phyloP scores from a whole-genome alignment of 2,888 invertebrate genomes.

The Cerceris rybyensis region DNA sequence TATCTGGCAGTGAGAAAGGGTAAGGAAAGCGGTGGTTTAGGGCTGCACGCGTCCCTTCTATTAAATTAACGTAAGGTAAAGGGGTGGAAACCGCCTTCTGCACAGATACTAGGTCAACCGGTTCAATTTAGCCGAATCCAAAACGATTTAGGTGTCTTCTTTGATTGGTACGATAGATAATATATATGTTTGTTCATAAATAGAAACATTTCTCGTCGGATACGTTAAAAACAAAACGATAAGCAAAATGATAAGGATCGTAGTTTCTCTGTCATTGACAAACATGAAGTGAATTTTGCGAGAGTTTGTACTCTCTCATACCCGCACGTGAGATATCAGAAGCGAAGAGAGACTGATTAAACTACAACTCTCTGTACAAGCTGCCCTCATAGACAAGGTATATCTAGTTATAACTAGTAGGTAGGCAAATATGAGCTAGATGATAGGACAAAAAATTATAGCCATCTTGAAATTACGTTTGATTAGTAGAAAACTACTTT shows the following conservation, averaged over 20 bases:
- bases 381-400: slow-evolving; percentile 53
- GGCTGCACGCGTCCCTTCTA: slow-evolving; percentile 78
- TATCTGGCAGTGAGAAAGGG: slow-evolving; percentile 71
- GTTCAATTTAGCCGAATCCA: slow-evolving; percentile 64
- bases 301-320: slow-evolving; percentile 39
- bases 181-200: not conserved
- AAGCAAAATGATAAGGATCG: not conserved
- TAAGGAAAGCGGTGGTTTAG: slow-evolving; percentile 72
- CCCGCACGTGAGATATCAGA: slow-evolving; percentile 55
- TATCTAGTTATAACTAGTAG: slow-evolving; percentile 28
- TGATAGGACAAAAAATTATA: not conserved
- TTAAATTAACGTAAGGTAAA: slow-evolving; percentile 79
- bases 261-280: slow-evolving; percentile 38
- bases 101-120: slow-evolving; percentile 72
- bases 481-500: too few species aligned
- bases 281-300: slow-evolving; percentile 31
- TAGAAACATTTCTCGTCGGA: not conserved
- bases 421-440: not conserved
- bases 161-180: slow-evolving; percentile 2
- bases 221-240: not conserved
- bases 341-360: slow-evolving; percentile 57
- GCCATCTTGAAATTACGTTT: not conserved
- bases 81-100: slow-evolving; percentile 70
- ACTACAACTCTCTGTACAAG: slow-evolving; percentile 51
- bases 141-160: slow-evolving; percentile 41